phyloP scores from a whole-genome alignment of 1,140 invertebrate species.

The Sesamia nonagrioides region DNA sequence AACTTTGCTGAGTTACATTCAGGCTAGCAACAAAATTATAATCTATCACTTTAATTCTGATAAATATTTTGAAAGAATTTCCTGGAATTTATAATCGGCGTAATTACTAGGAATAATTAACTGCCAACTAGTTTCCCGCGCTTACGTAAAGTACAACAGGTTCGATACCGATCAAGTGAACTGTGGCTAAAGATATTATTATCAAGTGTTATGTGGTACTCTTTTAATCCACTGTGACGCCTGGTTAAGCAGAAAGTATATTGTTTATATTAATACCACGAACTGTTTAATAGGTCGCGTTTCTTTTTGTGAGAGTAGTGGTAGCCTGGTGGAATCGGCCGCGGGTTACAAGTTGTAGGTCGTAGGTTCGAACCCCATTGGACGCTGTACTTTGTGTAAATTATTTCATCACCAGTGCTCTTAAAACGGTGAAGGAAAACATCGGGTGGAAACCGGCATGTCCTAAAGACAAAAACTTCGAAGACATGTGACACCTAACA shows the following conservation, averaged over 20 bases:
- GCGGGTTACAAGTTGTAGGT: no score
- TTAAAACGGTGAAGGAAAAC: no score
- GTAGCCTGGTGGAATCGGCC: no score
- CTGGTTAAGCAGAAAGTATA: background rate
- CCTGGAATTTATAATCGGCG: constrained; percentile 29
- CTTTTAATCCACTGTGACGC: background rate
- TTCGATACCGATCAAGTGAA: constrained; percentile 31
- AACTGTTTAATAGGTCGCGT: no score
- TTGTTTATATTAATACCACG: background rate
- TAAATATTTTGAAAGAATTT: constrained; percentile 35
- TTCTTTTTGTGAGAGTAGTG: no score
- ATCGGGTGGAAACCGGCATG: no score
- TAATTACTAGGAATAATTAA: constrained; percentile 17
- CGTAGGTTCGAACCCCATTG: no score
- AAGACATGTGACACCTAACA: no score
- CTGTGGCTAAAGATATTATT: constrained; percentile 36
- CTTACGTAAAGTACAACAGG: constrained; percentile 45
- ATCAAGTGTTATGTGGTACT: background rate
- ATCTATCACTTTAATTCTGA: constrained; percentile 3
- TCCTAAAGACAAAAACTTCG: no score
- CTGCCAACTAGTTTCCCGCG: background rate
- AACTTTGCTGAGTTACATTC: background rate
- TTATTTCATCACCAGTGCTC: no score
- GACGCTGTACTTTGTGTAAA: no score
- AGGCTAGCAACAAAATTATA: background rate